Base-by-base conservation (phyloP, 2,888 invertebrate genomes). In the Lithophane ornitopus region DNA sequence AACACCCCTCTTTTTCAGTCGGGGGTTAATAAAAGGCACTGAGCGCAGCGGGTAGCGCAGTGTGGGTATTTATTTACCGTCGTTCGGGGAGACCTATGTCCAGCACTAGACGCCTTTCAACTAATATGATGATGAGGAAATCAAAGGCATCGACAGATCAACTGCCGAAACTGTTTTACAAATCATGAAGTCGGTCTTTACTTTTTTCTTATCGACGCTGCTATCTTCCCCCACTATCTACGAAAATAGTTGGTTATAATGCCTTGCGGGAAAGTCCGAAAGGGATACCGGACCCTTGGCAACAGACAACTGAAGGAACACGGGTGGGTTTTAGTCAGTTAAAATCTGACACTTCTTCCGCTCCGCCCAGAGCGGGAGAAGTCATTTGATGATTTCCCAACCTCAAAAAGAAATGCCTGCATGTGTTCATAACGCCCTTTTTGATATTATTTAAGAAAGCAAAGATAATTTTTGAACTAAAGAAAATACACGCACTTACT, bases 401-500 rank as follows among this genome's bases (percentile, higher is more conserved):
- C 34, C 34, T 34, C 34, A 34, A 34, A 34, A 34, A 34, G 4
- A 34, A 34, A 34, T n/a, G n/a, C n/a, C n/a, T n/a, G n/a, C n/a
- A n/a, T n/a, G n/a, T n/a, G n/a, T n/a, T n/a, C n/a, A n/a, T n/a
- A n/a, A n/a, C 41, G 41, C 26, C 4, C 4, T 34, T 4, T 34
- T 65, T 65, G 3, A 4, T 12, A 41, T 9, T 41, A 41, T 16
- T n/a, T n/a, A n/a, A 3, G 16, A 11, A 26, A 3, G 7, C n/a
- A 39, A 39, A 61, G 14, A n/a, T 44, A 65, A 26, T 39, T 56
- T 46, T 46, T 41, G 0, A 59, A n/a, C 19, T 44, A 49, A 56
- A n/a, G 16, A 34, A 34, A 34, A 34, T 49, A 49, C 49, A 49
- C 14, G n/a, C 62, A 81, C 81, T 81, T 66, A 78, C 81, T 22